Base-by-base conservation (phyloP, 2,888 invertebrate genomes). In the Melolontha melolontha region DNA sequence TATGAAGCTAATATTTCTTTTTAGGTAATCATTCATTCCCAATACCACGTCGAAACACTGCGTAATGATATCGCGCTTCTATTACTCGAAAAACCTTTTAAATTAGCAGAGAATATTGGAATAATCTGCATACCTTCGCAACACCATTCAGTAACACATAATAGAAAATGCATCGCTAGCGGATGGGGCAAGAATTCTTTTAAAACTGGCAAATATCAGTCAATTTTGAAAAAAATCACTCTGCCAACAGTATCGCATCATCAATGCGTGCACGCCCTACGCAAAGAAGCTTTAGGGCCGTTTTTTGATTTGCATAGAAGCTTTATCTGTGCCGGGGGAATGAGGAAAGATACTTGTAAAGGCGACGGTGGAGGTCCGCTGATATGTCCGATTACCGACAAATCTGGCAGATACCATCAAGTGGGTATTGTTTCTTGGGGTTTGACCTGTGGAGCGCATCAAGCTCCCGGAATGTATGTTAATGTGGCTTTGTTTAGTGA, bases 311-410 rank as follows among this genome's bases (percentile, higher is more conserved):
- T 94, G 57, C 90, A 93, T 78, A 79, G 83, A 5, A 90, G 91
- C 71, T 93, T 94, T 79, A 85, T 93, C 5, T 94, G 94, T 78
- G 94, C 94, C 0, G 94, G 94, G 0, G 87, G 90, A 75, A 84
- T 84, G 14, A 91, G 90, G 1, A 86, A 67, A 27, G 94, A 94
- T 72, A 91, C 93, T 0, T 94, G 94, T 76, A 86, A 84, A 86
- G 94, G 93, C n/a, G 93, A 94, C 78, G 93, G 93, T 4, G 94
- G 93, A 14, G 91, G 92, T 29, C 93, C 93, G 0, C 81, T 94
- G 16, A 90, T 89, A 0, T 94, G 93, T 73, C 90, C 92, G 0
- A 82, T 90, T 55, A 82, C 83, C 68, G 87, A 86, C 34, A 76
- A 81, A 54, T 79, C 79, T 0, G 75, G 71, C 8, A 83, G 83